These are phyloP conservation scores for Aphidoletes aphidimyza DNA, from an alignment of 2,888 invertebrate genomes.

Conservation along the genomic window DNA sequence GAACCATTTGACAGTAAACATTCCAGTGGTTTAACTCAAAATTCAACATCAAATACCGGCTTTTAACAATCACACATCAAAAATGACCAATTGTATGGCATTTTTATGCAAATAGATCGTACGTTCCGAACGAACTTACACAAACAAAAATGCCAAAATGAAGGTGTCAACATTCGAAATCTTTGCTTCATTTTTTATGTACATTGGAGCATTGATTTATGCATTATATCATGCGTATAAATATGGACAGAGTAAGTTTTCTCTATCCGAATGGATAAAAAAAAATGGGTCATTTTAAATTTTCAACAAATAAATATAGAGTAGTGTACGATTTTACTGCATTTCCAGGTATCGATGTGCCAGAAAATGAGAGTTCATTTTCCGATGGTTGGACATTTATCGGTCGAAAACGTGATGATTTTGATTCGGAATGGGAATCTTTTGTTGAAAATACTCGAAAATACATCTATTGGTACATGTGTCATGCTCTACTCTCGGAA, in stretches of 20 bases:
- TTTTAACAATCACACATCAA: too few species aligned
- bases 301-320: neutral
- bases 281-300: neutral
- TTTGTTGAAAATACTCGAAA: conserved; percentile 62
- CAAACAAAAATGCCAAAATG: conserved; percentile 10
- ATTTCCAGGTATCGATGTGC: conserved; percentile 13
- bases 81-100: neutral
- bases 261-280: neutral
- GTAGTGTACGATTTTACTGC: neutral
- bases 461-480: conserved; percentile 63
- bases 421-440: conserved; percentile 64
- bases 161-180: neutral
- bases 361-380: conserved; percentile 52
- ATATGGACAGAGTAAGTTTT: conserved; percentile 26
- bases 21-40: conserved; percentile 5
- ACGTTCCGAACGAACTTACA: too few species aligned
- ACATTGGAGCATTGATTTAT: neutral
- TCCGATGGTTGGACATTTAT: conserved; percentile 60
- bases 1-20: neutral
- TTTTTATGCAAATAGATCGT: neutral
- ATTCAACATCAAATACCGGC: neutral
- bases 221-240: conserved; percentile 13
- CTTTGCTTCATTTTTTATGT: neutral
- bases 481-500: conserved; percentile 61
- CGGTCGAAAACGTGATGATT: conserved; percentile 62